Evolutionary conservation across 2,113 vertebrate genomes (phyloP), one percentile per base, ranked within the genome.

Genomic region (Lucifuga dentata): DNA sequence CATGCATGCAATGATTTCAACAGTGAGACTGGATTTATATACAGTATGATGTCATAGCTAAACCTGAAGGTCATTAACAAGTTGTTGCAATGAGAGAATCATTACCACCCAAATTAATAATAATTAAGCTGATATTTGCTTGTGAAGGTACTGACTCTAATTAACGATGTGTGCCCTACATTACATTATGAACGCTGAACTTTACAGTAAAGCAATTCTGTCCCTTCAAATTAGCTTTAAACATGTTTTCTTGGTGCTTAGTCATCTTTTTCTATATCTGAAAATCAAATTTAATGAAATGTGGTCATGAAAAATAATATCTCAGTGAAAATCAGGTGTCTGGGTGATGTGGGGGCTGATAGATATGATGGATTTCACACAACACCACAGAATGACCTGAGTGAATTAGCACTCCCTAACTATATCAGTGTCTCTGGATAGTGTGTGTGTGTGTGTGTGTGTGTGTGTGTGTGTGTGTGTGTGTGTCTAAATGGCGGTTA

Each of bases 111-210:
- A 44, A 76, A 74, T 86, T 85, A 84, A 40, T 36, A 51, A 32
- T 59, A 72, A 79, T 73, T 73, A 41, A 35, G 49, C 0, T 81
- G 84, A 77, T 83, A 83, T 86, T 81, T 79, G 62, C 15, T 32
- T 15, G 35, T 0, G 60, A 1, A 55, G 11, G 38, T 46, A 61
- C 32, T 59, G 21, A 50, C 40, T 32, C 11, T 57, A 29, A 7
- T 5, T 5, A 29, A 7, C 3, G 26, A 5, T 29, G 26, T 29
- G n/a, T 29, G 7, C 3, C 26, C 3, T 29, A 29, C 26, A 29
- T 29, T 7, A 7, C 26, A 29, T 29, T 29, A n/a, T n/a, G n/a
- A n/a, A n/a, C n/a, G n/a, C n/a, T n/a, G n/a, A n/a, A n/a, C n/a
- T n/a, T n/a, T n/a, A n/a, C n/a, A n/a, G n/a, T n/a, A n/a, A n/a